A percentile compares a stretch with the other conserved stretches of the same genome.
Conservation (phyloP, 1,140 invertebrate genomes). For the Bicyclus anynana region DNA sequence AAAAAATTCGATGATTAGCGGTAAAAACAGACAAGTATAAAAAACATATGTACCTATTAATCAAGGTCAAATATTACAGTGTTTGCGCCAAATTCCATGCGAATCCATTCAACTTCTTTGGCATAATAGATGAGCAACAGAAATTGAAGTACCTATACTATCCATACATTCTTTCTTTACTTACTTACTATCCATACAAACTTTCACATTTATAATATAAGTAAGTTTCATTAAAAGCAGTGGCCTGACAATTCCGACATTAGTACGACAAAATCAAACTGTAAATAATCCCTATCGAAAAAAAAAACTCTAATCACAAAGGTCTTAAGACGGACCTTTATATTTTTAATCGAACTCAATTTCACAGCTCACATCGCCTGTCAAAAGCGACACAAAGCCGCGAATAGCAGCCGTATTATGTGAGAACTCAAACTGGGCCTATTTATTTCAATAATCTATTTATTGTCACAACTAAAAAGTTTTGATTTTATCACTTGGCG, state of each 20-base stretch:
- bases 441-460: constrained; percentile 76
- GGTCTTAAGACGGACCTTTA: constrained; percentile 64
- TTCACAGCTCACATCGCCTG: constrained; percentile 73
- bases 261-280: constrained; percentile 65
- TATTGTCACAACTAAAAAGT: constrained; percentile 72
- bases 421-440: constrained; percentile 63
- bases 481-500: constrained; percentile 66
- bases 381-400: constrained; percentile 71
- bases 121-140: too few species aligned
- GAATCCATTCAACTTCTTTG: too few species aligned
- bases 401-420: constrained; percentile 63
- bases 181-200: too few species aligned
- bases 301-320: constrained; percentile 55
- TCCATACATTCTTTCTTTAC: too few species aligned
- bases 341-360: constrained; percentile 72
- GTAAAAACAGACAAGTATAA: too few species aligned
- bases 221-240: too few species aligned
- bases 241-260: constrained; percentile 49
- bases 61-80: too few species aligned
- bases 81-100: too few species aligned
- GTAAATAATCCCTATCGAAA: constrained; percentile 56
- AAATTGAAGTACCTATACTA: too few species aligned
- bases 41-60: too few species aligned
- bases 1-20: too few species aligned
- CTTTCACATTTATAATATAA: too few species aligned